Evolutionary conservation across 2,888 invertebrate species (phyloP), one percentile per base, ranked within the genome.

Genomic region (Sisyra terminalis): DNA sequence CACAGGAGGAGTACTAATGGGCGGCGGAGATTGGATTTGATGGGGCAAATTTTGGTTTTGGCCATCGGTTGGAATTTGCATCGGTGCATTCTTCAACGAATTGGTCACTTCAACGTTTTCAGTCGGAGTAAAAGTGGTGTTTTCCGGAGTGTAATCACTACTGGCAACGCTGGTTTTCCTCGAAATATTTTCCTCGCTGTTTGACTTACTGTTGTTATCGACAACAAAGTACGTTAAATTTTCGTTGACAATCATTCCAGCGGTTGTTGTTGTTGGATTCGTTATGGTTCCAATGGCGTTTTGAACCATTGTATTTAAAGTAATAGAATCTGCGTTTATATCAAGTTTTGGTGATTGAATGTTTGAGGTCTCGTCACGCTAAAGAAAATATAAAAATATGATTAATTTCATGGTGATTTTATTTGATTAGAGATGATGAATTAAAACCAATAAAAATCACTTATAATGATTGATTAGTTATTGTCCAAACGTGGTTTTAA

Each of bases 121-220:
- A 5, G 38, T 14, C 15, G 44, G 57, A 55, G 6, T 53, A 52
- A 29, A 52, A 43, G 58, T 58, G 10, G 70, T 70, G 48, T 67
- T 67, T 47, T 71, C 71, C 1, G 71, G 70, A 14, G 70, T 69
- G 49, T 69, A 70, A 47, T 71, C 71, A 14, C 70, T 70, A 14
- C 70, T 70, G 5, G 70, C 65, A 1, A 71, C 70, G 51, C 70
- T 70, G 0, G 71, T 70, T 51, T 71, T 71, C n/a, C 71, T 57
- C 0, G 70, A 70, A 3, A 64, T 61, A 1, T 62, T 62, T 14
- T 61, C 62, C 14, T 61, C 62, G 47, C 61, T 62, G 43, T 61
- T 63, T 48, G 63, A 63, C 24, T 63, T 47, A 43, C 64, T 64
- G 43, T 64, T 63, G 24, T 24, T 24, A 24, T 24, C 24, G 24